These are phyloP conservation scores for Myotis davidii DNA, from an alignment of 2,113 vertebrate species.

Conservation along the genomic window DNA sequence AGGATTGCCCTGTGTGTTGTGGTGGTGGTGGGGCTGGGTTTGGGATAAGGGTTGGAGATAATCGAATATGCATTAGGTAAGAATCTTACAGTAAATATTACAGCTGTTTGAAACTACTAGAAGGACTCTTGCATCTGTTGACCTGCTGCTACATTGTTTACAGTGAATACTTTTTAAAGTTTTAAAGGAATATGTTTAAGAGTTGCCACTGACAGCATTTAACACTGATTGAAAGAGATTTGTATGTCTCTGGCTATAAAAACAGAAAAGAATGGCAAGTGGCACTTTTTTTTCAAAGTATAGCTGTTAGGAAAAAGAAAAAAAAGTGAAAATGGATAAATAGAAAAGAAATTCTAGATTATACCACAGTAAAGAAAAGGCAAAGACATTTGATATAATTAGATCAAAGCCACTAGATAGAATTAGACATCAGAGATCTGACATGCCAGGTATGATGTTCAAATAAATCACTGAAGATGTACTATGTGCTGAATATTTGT, in stretches of 20 bases:
- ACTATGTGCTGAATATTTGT: not conserved
- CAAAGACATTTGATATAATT: not conserved
- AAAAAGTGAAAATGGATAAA: not conserved
- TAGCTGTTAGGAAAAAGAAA: not conserved
- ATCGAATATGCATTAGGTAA: not conserved
- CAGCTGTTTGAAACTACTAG: not conserved
- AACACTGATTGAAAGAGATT: not conserved
- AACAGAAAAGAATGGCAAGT: not conserved
- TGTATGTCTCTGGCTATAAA: not conserved
- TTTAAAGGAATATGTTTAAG: not conserved
- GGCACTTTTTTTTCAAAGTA: not conserved
- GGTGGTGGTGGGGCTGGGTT: not conserved
- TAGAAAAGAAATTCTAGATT: not conserved
- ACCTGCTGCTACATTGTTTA: not conserved
- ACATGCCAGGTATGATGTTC: not conserved
- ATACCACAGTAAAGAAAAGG: not conserved
- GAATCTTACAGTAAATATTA: not conserved
- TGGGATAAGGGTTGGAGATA: not conserved
- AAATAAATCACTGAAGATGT: not conserved
- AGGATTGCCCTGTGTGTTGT: not conserved
- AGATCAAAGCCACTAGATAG: not conserved
- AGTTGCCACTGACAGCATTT: not conserved
- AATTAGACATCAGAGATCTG: not conserved
- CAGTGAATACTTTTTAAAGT: not conserved
- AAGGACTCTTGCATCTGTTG: not conserved